Evolutionary conservation across 1,140 invertebrate species (phyloP).

Genomic region (Phenacoccus solenopsis): DNA sequence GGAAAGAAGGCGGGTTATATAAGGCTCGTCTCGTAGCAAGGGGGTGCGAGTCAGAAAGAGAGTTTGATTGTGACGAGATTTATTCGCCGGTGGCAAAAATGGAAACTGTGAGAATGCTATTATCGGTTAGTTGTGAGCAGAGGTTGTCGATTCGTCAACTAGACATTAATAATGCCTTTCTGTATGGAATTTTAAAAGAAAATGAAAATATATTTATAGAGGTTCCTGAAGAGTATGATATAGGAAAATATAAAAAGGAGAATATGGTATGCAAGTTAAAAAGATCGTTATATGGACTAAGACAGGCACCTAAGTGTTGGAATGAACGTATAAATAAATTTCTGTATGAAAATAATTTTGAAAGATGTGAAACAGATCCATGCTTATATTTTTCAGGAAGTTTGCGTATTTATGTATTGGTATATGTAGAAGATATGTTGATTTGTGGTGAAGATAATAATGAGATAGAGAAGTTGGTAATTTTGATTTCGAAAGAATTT

Average conservation of each 20-base stretch:
- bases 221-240: slow-evolving; percentile 19
- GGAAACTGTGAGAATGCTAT: neutral
- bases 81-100: slow-evolving; percentile 26
- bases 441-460: neutral
- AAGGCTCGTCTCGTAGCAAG: slow-evolving; percentile 28
- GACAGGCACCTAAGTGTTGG: slow-evolving; percentile 9
- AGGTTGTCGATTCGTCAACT: slow-evolving; percentile 14
- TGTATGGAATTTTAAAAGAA: slow-evolving; percentile 23
- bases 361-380: neutral
- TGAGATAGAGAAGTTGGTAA: neutral
- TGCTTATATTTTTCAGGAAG: neutral
- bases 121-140: neutral
- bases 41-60: slow-evolving; percentile 24
- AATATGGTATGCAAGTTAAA: slow-evolving; percentile 11
- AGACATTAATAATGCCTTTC: slow-evolving; percentile 18
- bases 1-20: slow-evolving; percentile 14
- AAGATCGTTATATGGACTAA: slow-evolving; percentile 19
- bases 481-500: neutral
- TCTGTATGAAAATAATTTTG: neutral
- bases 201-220: slow-evolving; percentile 17
- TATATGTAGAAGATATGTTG: slow-evolving; percentile 19
- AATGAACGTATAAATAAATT: slow-evolving; percentile 3
- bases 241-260: slow-evolving; percentile 28
- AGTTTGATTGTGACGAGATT: slow-evolving; percentile 22
- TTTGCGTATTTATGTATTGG: neutral